Base-by-base conservation (phyloP, 2,113 vertebrate genomes). In the Ammospiza caudacuta region DNA sequence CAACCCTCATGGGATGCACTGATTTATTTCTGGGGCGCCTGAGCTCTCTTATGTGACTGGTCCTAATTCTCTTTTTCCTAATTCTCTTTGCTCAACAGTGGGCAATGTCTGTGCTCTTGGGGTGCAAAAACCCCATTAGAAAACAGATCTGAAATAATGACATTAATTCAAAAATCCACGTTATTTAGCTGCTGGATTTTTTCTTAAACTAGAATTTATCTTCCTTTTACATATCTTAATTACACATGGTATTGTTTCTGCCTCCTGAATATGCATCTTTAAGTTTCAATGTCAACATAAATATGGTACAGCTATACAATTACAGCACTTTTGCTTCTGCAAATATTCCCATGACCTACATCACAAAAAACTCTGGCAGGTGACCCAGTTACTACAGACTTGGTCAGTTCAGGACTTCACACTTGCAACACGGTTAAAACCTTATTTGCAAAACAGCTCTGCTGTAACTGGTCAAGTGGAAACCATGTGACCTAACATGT, bases 351-450 rank as follows among this genome's bases (percentile, higher is more conserved):
- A 74, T 80, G 94, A 91, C 81, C 80, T 84, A 75, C 22, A 8
- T 92, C 69, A 55, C 86, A 51, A 73, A 83, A 91, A 76, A 6
- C 79, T 66, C 37, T 55, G 29, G 86, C 73, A 92, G 72, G 59
- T 90, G 95, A 96, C 83, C 92, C 86, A 89, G 83, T 92, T 94
- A 55, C 89, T 87, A 83, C 80, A 93, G 91, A 83, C 86, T 93
- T 81, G 80, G 68, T 92, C 83, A 92, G 91, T 81, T 75, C 76
- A 96, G 89, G 72, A 92, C 92, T 95, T 90, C 73, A 93, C 76
- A 55, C 77, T 93, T 87, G 86, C 89, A 92, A 92, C 80, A 86
- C 2, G 14, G 89, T 96, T 95, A 92, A 97, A 95, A 86, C 55
- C 72, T 92, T 93, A 70, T 78, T 95, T 93, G 83, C 91, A 90